phyloP scores from a whole-genome alignment of 2,888 invertebrate genomes.

The Stegana nigrithorax region DNA sequence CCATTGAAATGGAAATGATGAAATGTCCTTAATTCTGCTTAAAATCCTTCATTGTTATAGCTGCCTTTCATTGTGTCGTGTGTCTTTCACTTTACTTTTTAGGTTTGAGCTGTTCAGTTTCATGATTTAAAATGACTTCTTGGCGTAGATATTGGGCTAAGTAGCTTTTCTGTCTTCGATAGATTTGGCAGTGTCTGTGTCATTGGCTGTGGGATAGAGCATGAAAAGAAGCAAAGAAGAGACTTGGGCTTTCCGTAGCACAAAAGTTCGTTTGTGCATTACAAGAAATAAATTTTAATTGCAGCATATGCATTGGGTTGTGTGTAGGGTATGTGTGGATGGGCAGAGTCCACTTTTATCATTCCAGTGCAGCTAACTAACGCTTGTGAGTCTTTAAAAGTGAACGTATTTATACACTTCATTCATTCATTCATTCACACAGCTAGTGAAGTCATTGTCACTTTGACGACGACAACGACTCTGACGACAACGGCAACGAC shows the following conservation, averaged over 20 bases:
- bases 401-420: no score
- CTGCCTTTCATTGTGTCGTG: slow-evolving; percentile 37
- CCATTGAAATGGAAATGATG: slow-evolving; percentile 46
- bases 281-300: no score
- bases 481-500: background rate
- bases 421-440: slow-evolving; percentile 48
- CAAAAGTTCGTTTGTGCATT: no score
- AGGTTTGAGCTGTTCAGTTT: background rate
- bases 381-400: slow-evolving; percentile 2
- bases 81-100: background rate
- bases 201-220: slow-evolving; percentile 25
- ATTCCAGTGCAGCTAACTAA: background rate
- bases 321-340: no score
- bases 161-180: slow-evolving; percentile 18
- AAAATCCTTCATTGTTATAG: slow-evolving; percentile 32
- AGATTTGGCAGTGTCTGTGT: slow-evolving; percentile 33
- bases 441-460: slow-evolving; percentile 57
- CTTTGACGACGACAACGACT: slow-evolving; percentile 29
- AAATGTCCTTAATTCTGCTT: slow-evolving; percentile 59
- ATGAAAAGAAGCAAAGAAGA: slow-evolving; percentile 34
- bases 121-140: no score
- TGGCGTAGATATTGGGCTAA: background rate
- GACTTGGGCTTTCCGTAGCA: no score
- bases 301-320: no score
- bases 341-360: background rate